phyloP scores from a whole-genome alignment of 2,888 invertebrate species.

The Julus scandinavius region DNA sequence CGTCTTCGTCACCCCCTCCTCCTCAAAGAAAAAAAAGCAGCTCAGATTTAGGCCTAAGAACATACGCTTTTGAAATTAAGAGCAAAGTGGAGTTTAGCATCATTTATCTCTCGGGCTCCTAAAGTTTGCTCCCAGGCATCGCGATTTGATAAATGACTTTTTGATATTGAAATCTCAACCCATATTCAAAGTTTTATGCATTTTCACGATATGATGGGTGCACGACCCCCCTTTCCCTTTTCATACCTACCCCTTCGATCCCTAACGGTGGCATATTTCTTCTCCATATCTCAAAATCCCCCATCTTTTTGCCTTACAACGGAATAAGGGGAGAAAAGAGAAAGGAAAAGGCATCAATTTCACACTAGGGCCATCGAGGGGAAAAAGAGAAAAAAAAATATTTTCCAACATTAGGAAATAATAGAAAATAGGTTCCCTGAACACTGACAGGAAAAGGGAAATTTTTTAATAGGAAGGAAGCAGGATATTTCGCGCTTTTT shows the following conservation, averaged over 20 bases:
- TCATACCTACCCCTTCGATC: neutral
- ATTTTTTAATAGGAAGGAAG: conserved; percentile 33
- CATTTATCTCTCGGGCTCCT: neutral
- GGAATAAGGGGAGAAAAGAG: neutral
- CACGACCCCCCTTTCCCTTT: neutral
- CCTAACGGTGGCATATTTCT: neutral
- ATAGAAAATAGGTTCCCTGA: conserved; percentile 27
- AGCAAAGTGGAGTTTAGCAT: conserved; percentile 33
- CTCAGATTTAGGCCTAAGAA: neutral
- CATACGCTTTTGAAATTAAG: conserved; percentile 33
- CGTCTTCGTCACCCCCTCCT: neutral
- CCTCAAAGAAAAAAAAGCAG: neutral
- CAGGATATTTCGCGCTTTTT: neutral
- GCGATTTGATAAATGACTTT: conserved; percentile 33
- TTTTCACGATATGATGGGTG: conserved; percentile 12
- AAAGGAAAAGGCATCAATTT: conserved; percentile 21
- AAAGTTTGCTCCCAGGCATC: neutral
- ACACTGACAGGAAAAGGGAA: conserved; percentile 33
- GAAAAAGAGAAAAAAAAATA: neutral
- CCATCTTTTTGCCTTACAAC: neutral
- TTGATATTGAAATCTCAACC: conserved; percentile 33
- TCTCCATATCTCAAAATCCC: neutral
- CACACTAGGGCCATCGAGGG: conserved; percentile 13
- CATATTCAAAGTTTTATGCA: conserved; percentile 14
- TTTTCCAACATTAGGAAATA: conserved; percentile 33